These are phyloP conservation scores for Rostratula benghalensis DNA, from an alignment of 2,113 vertebrate genomes.

Conservation along the genomic window DNA sequence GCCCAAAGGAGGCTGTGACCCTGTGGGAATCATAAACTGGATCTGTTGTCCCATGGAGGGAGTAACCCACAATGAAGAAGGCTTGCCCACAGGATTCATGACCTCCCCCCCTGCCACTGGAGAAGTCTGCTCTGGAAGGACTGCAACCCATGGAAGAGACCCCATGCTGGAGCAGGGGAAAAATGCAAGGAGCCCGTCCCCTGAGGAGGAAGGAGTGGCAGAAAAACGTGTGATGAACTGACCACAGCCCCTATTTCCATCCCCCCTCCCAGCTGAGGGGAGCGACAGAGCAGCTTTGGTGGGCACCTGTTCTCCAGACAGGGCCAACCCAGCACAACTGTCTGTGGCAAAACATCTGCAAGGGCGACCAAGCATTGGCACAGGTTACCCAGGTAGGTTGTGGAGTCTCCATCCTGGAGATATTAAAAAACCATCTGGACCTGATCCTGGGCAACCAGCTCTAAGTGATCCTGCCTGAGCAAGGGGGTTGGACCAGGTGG, in stretches of 20 bases:
- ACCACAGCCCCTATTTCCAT: neutral
- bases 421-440: neutral
- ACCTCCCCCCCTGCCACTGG: neutral
- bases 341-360: neutral
- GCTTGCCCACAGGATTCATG: neutral
- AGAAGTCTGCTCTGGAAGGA: neutral
- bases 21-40: neutral
- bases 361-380: neutral
- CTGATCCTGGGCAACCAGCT: neutral
- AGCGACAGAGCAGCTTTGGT: too few relatives aligned
- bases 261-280: neutral
- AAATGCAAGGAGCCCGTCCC: neutral
- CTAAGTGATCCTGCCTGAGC: neutral
- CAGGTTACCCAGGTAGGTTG: neutral
- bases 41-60: neutral
- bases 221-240: neutral
- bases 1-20: neutral
- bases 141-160: neutral
- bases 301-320: neutral
- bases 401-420: neutral
- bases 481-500: neutral
- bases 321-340: neutral
- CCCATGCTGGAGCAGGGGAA: neutral
- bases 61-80: neutral
- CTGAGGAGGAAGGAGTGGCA: neutral